Percentiles rank a stretch among this genome's conserved stretches.
Evolutionary conservation across 2,113 vertebrate species (phyloP).

Genomic region (Verasper variegatus): DNA sequence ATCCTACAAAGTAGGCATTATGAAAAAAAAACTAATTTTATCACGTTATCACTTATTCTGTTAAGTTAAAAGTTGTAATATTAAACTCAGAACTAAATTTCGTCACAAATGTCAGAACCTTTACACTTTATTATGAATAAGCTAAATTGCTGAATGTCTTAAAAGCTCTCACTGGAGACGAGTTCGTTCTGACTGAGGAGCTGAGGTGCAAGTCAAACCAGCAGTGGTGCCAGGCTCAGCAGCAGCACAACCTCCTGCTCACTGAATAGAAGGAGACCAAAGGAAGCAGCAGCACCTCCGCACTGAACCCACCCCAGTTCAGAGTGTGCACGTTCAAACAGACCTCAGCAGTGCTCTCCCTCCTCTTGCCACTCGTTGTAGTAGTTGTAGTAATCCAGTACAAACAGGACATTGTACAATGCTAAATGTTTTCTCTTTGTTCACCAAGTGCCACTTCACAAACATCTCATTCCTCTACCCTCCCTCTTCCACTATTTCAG

Average conservation of each 20-base stretch:
- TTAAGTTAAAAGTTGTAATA: neutral
- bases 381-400: slow-evolving; percentile 31
- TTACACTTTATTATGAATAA: too few relatives aligned
- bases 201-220: neutral
- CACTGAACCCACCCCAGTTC: neutral
- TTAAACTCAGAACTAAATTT: neutral
- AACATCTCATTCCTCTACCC: slow-evolving; percentile 1
- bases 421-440: slow-evolving; percentile 35
- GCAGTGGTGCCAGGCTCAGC: neutral
- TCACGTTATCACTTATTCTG: too few relatives aligned
- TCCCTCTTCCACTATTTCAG: neutral
- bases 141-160: neutral
- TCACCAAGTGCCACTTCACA: slow-evolving; percentile 13
- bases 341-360: neutral
- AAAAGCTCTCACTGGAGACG: neutral
- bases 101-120: neutral
- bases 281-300: neutral
- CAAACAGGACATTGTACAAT: slow-evolving; percentile 37
- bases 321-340: slow-evolving; percentile 12
- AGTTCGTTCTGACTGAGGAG: too few relatives aligned
- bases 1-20: too few relatives aligned
- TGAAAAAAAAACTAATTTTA: too few relatives aligned
- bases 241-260: neutral
- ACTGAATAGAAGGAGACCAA: neutral
- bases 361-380: neutral